Evolutionary conservation across 2,888 invertebrate genomes (phyloP), one percentile per base, ranked within the genome.

Genomic region (Galerucella calmariensis): DNA sequence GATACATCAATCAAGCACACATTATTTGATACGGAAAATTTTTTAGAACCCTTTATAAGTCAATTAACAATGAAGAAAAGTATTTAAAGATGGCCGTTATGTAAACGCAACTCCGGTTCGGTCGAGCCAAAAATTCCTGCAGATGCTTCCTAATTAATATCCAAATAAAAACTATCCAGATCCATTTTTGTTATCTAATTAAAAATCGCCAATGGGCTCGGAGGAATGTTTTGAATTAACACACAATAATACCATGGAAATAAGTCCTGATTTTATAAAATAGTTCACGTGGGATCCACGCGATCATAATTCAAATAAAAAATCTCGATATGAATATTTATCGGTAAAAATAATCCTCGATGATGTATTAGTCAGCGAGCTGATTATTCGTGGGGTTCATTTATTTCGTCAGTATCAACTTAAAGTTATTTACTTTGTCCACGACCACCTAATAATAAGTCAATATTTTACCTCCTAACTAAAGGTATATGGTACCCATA

Each of bases 241-340:
- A 76, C 76, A 76, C 76, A 76, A 76, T 76, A 76, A 76, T 73
- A 27, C 51, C 62, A 69, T 74, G 69, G 66, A 71, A 69, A 71
- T 74, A 72, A 66, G 69, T 27, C 56, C 72, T 67, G 69, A 72
- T 74, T 74, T 65, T 73, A 65, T 73, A 63, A 73, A 73, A 73
- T 73, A 68, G 44, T 73, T 69, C 46, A 69, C 69, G 61, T 69
- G 59, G 61, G 46, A 69, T 69, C 69, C 44, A 61, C 48, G 27
- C 58, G 61, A 69, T 46, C 14, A 48, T 46, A 27, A 69, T 48
- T 53, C 46, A 16, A 20, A n/a, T 44, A 53, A 61, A 69, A 69
- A 59, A 41, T 16, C 10, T 69, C 61, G 46, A 61, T 69, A 69
- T 69, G 61, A 69, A 69, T 69, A 69, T 69, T 69, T 61, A 69